phyloP scores from a whole-genome alignment of 2,113 vertebrate genomes.

The Chelonoidis abingdonii region DNA sequence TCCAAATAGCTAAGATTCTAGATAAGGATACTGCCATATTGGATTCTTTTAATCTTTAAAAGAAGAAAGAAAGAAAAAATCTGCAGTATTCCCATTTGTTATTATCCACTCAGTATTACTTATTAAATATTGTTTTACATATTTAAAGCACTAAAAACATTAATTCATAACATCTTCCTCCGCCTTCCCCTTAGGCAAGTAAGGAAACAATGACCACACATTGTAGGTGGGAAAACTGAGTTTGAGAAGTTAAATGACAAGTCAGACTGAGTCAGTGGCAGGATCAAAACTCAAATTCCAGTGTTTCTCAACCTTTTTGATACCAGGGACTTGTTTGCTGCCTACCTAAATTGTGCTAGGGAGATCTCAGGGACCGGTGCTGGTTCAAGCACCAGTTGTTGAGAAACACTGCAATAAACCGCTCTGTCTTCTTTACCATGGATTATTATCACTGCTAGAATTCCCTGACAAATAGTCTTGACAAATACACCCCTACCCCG shows the following conservation, averaged over 20 bases:
- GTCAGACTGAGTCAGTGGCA: neutral
- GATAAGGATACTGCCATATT: constrained; percentile 88
- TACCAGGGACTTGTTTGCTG: too few relatives aligned
- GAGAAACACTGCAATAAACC: too few relatives aligned
- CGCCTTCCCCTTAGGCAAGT: neutral
- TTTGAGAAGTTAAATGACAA: too few relatives aligned
- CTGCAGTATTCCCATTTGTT: neutral
- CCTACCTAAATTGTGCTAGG: too few relatives aligned
- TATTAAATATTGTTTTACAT: neutral
- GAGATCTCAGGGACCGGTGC: too few relatives aligned
- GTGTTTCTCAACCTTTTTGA: too few relatives aligned
- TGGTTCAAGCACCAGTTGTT: too few relatives aligned
- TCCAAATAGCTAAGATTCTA: constrained; percentile 90
- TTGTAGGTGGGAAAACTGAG: too few relatives aligned
- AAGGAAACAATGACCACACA: neutral
- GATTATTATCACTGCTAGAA: neutral
- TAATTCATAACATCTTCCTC: neutral
- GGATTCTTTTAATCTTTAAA: constrained; percentile 89
- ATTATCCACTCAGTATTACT: neutral
- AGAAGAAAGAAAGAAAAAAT: neutral
- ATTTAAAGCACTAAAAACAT: neutral
- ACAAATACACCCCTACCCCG: neutral
- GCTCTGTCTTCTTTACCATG: too few relatives aligned
- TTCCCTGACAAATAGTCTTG: neutral
- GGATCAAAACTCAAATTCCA: neutral